phyloP scores from a whole-genome alignment of 2,113 vertebrate genomes.

The Pantherophis guttatus region DNA sequence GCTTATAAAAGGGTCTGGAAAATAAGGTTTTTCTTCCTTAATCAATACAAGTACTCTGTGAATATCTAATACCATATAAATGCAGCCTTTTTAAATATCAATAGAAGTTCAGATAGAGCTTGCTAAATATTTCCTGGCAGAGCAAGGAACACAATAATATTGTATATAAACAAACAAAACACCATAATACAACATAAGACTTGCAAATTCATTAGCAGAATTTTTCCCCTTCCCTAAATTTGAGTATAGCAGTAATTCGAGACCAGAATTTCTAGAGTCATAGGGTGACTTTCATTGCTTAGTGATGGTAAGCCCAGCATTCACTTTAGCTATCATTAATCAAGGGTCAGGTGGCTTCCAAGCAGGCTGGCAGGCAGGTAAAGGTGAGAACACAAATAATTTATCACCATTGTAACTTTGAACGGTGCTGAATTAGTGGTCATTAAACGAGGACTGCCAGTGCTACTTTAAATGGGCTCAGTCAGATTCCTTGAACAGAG shows the following conservation, averaged over 20 bases:
- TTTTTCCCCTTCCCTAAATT: background rate
- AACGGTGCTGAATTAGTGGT: background rate
- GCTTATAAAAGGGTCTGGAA: constrained; percentile 66
- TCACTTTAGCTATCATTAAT: background rate
- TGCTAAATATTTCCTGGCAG: constrained; percentile 69
- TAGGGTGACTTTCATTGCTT: background rate
- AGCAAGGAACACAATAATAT: constrained; percentile 57
- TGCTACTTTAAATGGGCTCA: background rate
- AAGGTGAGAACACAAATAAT: background rate
- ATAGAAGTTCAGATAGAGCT: constrained; percentile 60
- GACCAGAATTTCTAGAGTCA: background rate
- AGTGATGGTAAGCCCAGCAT: fast-evolving
- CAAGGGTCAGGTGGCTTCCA: background rate
- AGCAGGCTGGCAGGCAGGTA: background rate
- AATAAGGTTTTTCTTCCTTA: constrained; percentile 67
- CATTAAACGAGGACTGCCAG: background rate
- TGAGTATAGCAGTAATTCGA: background rate
- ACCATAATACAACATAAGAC: constrained; percentile 18
- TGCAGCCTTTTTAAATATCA: constrained; percentile 72
- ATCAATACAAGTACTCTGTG: constrained; percentile 76
- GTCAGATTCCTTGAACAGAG: background rate
- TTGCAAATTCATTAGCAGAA: constrained; percentile 18
- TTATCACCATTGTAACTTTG: background rate
- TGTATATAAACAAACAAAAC: constrained; percentile 60
- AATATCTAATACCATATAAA: constrained; percentile 66